These are phyloP conservation scores for Anthonomus grandis DNA, from an alignment of 1,140 invertebrate genomes.

Conservation along the genomic window DNA sequence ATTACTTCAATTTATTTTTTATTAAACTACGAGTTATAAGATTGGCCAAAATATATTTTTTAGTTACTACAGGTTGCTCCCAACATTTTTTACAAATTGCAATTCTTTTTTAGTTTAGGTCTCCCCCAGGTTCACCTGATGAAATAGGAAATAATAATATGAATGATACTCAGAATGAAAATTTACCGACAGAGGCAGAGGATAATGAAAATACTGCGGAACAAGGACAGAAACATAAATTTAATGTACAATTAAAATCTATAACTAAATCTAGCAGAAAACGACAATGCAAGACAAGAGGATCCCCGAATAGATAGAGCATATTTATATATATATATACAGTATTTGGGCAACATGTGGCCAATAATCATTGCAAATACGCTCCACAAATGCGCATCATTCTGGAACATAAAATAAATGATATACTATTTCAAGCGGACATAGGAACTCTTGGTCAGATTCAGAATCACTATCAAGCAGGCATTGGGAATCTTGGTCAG, in stretches of 20 bases:
- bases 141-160: constrained; percentile 1
- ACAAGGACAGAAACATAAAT: neutral
- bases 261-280: constrained; percentile 4
- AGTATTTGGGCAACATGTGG: too few relatives aligned
- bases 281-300: neutral
- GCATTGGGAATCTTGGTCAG: too few relatives aligned
- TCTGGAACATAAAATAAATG: constrained; percentile 5
- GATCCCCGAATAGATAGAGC: constrained; percentile 1
- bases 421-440: constrained; percentile 1
- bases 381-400: constrained; percentile 2
- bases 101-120: constrained; percentile 3
- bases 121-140: neutral
- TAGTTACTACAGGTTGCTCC: too few relatives aligned
- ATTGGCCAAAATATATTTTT: too few relatives aligned
- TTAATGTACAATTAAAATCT: neutral
- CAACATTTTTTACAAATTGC: constrained; percentile 1
- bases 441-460: too few relatives aligned
- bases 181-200: constrained; percentile 1
- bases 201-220: neutral
- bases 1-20: too few relatives aligned
- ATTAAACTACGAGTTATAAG: too few relatives aligned
- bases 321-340: too few relatives aligned
- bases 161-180: neutral
- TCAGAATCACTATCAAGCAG: too few relatives aligned
- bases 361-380: too few relatives aligned